Evolutionary conservation across 2,797 vertebrate genomes (phyloP), one percentile per base, ranked within the genome.

Genomic region (Pterois miles): DNA sequence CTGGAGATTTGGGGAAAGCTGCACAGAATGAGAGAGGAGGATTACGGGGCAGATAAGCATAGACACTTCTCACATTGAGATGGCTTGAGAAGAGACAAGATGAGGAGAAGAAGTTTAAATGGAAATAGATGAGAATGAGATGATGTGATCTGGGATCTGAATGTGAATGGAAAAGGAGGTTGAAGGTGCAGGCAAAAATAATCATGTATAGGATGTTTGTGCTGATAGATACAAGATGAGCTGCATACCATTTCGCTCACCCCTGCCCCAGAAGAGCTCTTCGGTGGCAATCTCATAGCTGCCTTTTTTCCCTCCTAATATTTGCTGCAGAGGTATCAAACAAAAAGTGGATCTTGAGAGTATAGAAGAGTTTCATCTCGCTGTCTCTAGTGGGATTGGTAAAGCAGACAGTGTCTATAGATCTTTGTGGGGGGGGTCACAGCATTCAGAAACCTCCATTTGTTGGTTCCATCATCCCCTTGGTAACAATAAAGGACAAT

Each of bases 401-500:
- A 90, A 88, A 86, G 71, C 75, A 74, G 85, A 78, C 56, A 10
- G 36, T 84, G 80, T 88, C 85, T 86, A 86, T 90, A 88, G 89
- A 91, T 91, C 86, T 86, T 78, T 74, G n/a, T n/a, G n/a, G 43
- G 43, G 75, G 78, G 71, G 91, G 89, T 93, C 88, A 90, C 48
- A 57, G 59, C 77, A 82, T 92, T 91, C 87, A 86, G 88, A 90
- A 85, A 86, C 82, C 85, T 89, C 81, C 81, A 88, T 92, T 91
- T 90, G 89, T 85, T 86, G 80, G 77, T 57, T 73, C 85, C 86
- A 86, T 83, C 83, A 76, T 83, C 79, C 84, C 76, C 71, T 67
- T 75, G 72, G 88, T 87, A 82, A 91, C 83, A 84, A 89, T 92
- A 92, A 90, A 86, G 76, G 86, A 88, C 89, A 87, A 92, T 91